phyloP scores from a whole-genome alignment of 2,113 vertebrate genomes.

The Chiloscyllium plagiosum region DNA sequence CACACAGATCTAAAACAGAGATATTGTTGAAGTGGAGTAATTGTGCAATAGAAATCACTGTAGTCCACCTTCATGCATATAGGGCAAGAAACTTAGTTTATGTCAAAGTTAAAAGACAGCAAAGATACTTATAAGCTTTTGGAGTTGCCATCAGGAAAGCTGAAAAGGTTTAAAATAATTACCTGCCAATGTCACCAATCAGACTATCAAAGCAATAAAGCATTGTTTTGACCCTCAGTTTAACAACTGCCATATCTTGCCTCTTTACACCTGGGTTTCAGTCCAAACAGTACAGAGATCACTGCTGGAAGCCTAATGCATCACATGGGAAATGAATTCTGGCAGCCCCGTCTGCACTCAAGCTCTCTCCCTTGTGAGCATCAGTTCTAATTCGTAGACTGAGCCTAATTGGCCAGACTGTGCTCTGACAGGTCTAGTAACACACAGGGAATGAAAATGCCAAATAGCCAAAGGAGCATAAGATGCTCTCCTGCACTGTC shows the following conservation, averaged over 20 bases:
- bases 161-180: constrained; percentile 26
- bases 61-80: not conserved
- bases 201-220: not conserved
- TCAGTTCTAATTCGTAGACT: not conserved
- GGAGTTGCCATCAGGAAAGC: not conserved
- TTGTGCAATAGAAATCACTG: not conserved
- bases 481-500: constrained; percentile 7
- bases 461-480: constrained; percentile 10
- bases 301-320: not conserved
- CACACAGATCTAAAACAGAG: not conserved
- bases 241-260: not conserved
- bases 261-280: constrained; percentile 9
- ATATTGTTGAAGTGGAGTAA: not conserved
- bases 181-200: constrained; percentile 17
- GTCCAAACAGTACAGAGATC: not conserved
- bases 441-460: constrained; percentile 15
- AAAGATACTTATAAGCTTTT: not conserved
- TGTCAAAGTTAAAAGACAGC: constrained; percentile 22
- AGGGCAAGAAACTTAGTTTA: not conserved
- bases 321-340: constrained; percentile 8
- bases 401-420: constrained; percentile 27
- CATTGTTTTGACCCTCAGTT: not conserved
- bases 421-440: not conserved
- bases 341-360: not conserved
- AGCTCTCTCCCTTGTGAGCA: not conserved